Percentiles rank a stretch among this genome's conserved stretches.
Evolutionary conservation across 1,140 invertebrate genomes (phyloP).

Genomic region (Penaeus indicus): DNA sequence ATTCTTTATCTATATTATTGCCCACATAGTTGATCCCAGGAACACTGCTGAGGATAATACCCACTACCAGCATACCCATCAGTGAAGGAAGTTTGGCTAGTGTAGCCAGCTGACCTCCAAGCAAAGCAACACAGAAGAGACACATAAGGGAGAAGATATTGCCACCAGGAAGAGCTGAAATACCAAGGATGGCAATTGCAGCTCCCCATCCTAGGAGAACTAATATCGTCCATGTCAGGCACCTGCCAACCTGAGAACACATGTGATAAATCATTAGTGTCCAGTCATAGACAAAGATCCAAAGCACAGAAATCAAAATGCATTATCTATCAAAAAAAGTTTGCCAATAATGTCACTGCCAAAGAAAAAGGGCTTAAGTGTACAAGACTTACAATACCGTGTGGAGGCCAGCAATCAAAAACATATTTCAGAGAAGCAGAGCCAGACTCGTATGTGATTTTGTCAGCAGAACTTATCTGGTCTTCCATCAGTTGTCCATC

Average conservation of each 20-base stretch:
- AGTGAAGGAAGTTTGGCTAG: constrained; percentile 86
- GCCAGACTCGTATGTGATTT: no score
- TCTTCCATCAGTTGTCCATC: no score
- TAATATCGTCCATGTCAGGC: constrained; percentile 22
- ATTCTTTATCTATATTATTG: constrained; percentile 41
- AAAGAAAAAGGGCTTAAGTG: no score
- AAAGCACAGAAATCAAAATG: no score
- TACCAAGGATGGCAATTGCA: constrained; percentile 20
- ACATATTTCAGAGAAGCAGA: no score
- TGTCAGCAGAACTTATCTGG: no score
- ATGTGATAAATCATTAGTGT: neutral
- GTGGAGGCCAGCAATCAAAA: no score
- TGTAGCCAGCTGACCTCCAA: constrained; percentile 77
- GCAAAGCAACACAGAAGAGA: constrained; percentile 15
- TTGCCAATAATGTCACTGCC: no score
- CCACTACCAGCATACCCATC: constrained; percentile 88
- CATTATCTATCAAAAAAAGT: no score
- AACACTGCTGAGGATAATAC: constrained; percentile 83
- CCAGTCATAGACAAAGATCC: neutral
- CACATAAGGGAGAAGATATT: constrained; percentile 46
- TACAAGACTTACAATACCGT: no score
- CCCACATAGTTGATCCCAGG: constrained; percentile 69
- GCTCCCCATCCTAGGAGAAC: constrained; percentile 26
- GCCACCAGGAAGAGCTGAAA: constrained; percentile 35
- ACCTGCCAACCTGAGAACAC: constrained; percentile 37